Evolutionary conservation across 1,140 invertebrate genomes (phyloP), one percentile per base, ranked within the genome.

Genomic region (Druon quercuslanigerum): DNA sequence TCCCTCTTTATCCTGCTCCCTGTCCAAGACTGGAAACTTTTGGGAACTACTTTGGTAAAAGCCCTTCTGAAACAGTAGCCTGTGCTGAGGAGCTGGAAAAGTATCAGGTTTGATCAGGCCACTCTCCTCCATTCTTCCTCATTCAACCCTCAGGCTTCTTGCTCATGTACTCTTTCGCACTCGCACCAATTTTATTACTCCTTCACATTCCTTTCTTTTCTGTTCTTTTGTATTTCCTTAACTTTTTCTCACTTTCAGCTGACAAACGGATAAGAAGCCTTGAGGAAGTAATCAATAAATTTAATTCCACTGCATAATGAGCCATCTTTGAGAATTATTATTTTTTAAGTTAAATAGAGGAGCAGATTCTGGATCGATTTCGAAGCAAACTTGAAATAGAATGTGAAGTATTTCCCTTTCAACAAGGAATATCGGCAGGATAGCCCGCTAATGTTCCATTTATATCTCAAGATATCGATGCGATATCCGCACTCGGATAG

Each of bases 21-120:
- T n/a, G 33, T 66, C 57, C 60, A 40, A 51, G 75, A 46, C 50
- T 51, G 60, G n/a, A 54, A 79, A 73, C 72, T 74, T 76, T 77
- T 72, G 51, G 25, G 46, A 56, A 74, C 16, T 57, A 57, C 33
- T 74, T 57, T 3, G 40, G 19, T 57, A 76, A 76, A 76, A 66
- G 60, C 60, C 33, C 25, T 25, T 25, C 60, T 66, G 60, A 66
- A 57, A 72, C 52, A 40, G 60, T 17, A n/a, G 46, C 70, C 57
- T 66, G 74, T 52, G 20, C 11, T 33, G n/a, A 71, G 16, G 70
- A 25, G 40, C 56, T 56, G 70, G 60, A 72, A 76, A 71, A 71
- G 70, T 56, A 52, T 76, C 50, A 25, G 66, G 46, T 76, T 76
- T 71, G 66, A 76, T 76, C 52, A 25, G 40, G 70, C 60, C 17